Evolutionary conservation across 2,113 vertebrate genomes (phyloP).

Genomic region (Sebastes fasciatus): DNA sequence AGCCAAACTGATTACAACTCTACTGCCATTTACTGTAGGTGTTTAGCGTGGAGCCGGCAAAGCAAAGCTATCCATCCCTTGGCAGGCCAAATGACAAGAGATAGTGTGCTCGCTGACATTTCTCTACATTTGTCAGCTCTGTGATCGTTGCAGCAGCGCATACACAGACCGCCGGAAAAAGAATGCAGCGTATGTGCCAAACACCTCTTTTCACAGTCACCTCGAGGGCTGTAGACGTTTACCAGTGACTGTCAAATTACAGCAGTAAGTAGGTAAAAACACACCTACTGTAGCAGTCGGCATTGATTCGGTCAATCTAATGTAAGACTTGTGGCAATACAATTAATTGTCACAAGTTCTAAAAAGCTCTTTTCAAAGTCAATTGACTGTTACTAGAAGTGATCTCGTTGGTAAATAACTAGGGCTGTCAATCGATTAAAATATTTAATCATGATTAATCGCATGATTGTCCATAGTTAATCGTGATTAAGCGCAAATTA

Average conservation of each 20-base stretch:
- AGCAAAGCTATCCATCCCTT: slow-evolving; percentile 42
- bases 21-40: slow-evolving; percentile 54
- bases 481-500: too few species aligned
- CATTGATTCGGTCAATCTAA: slow-evolving; percentile 16
- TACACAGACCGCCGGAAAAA: slow-evolving; percentile 13
- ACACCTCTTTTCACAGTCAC: slow-evolving; percentile 21
- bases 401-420: background rate
- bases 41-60: slow-evolving; percentile 54
- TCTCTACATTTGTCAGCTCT: slow-evolving; percentile 41
- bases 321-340: background rate
- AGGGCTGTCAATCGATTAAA: too few species aligned
- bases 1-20: slow-evolving; percentile 67
- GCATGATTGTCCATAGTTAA: too few species aligned
- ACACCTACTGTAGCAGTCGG: background rate
- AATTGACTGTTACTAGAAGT: background rate
- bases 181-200: slow-evolving; percentile 5
- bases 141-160: slow-evolving; percentile 47
- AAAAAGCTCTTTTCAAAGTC: background rate
- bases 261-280: slow-evolving; percentile 7
- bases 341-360: background rate
- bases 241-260: slow-evolving; percentile 28
- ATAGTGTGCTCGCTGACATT: slow-evolving; percentile 49
- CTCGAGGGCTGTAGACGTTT: slow-evolving; percentile 16
- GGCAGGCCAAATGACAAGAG: slow-evolving; percentile 41
- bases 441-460: too few species aligned